Percentiles rank a stretch among this genome's conserved stretches.
These are phyloP conservation scores for Excalfactoria chinensis DNA, from an alignment of 2,113 vertebrate species.

Conservation along the genomic window DNA sequence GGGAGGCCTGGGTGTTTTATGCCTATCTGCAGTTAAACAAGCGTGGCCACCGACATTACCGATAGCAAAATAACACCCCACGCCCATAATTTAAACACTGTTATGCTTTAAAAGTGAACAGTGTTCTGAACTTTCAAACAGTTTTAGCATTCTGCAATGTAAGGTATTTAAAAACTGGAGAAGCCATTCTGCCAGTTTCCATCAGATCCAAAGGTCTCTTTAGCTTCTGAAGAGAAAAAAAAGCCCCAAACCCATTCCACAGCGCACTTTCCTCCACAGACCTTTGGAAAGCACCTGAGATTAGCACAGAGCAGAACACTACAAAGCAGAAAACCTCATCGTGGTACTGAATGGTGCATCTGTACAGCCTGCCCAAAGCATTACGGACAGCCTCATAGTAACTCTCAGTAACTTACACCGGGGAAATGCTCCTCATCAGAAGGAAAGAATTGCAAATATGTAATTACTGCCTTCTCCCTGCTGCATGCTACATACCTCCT, in stretches of 20 bases:
- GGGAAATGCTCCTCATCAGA: slow-evolving; percentile 16
- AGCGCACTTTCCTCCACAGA: slow-evolving; percentile 3
- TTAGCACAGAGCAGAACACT: background rate
- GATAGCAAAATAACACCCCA: background rate
- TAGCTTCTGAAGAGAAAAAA: background rate
- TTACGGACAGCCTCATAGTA: background rate
- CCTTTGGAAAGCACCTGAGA: background rate
- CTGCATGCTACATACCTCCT: background rate
- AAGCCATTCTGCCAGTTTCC: background rate
- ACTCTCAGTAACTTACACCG: background rate
- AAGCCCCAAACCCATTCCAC: background rate
- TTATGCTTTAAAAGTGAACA: background rate
- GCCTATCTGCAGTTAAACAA: background rate
- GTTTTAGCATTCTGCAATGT: background rate
- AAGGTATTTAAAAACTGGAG: background rate
- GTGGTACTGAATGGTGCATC: background rate
- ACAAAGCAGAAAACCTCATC: background rate
- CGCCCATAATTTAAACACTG: background rate
- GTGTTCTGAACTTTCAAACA: background rate
- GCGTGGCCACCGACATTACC: background rate
- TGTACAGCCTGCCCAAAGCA: background rate
- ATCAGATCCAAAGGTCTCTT: slow-evolving; percentile 24
- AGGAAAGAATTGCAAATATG: slow-evolving; percentile 58
- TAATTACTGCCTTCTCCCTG: slow-evolving; percentile 44
- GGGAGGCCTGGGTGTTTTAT: background rate